Evolutionary conservation across 2,888 invertebrate genomes (phyloP).

Genomic region (Steinernema scapterisci): DNA sequence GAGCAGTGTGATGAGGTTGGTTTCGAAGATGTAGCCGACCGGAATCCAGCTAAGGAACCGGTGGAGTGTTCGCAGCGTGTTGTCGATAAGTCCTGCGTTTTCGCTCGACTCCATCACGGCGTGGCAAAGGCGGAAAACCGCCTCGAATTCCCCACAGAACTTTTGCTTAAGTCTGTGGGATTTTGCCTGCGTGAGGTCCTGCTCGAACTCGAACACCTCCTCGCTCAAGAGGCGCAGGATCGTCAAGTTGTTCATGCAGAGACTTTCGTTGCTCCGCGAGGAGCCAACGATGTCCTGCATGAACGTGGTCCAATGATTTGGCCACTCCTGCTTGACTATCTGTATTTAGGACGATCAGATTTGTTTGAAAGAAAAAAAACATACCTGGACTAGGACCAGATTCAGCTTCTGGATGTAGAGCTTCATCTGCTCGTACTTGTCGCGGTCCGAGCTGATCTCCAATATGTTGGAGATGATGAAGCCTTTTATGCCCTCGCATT

Average conservation of each 20-base stretch:
- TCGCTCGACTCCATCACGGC: constrained; percentile 97
- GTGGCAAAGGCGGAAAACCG: constrained; percentile 95
- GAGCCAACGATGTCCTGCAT: constrained; percentile 98
- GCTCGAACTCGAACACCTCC: constrained; percentile 98
- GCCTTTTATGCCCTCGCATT: constrained; percentile 98
- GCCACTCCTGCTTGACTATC: constrained; percentile 99
- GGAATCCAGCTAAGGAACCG: constrained; percentile 99
- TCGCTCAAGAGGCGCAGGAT: constrained; percentile 95
- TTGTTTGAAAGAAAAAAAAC: background rate
- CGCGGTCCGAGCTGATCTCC: constrained; percentile 91
- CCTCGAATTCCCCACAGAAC: constrained; percentile 98
- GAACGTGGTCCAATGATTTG: constrained; percentile 98
- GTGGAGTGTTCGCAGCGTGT: constrained; percentile 91
- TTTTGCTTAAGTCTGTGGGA: constrained; percentile 98
- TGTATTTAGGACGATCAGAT: constrained; percentile 68
- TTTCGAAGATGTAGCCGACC: constrained; percentile 99
- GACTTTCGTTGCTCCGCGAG: constrained; percentile 95
- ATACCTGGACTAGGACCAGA: constrained; percentile 93
- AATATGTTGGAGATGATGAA: constrained; percentile 98
- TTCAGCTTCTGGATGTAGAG: constrained; percentile 96
- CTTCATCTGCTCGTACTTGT: constrained; percentile 86
- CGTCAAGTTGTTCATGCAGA: constrained; percentile 99
- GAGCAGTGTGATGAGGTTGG: constrained; percentile 89
- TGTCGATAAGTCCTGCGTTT: constrained; percentile 91
- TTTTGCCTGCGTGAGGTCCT: constrained; percentile 96